A percentile compares a stretch with the other conserved stretches of the same genome.
Evolutionary conservation across 2,797 vertebrate species (phyloP).

Genomic region (Alcedo quadribrachys): DNA sequence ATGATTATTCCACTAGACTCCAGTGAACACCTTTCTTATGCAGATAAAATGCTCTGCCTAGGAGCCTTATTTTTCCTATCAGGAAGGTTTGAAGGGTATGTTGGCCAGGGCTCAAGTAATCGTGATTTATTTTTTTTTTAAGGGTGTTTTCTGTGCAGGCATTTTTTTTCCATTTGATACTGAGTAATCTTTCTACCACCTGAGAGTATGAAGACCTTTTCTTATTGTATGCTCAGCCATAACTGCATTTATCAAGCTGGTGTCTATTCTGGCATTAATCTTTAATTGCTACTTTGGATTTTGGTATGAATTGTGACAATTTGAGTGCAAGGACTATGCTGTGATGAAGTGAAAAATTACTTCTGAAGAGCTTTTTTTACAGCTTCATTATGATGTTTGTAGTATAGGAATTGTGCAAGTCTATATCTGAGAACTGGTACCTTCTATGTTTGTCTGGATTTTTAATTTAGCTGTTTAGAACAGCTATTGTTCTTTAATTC

Average conservation of each 20-base stretch:
- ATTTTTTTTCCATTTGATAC: background rate
- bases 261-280: background rate
- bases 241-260: background rate
- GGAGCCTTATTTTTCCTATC: constrained; percentile 4
- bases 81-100: background rate
- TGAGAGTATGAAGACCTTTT: background rate
- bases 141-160: background rate
- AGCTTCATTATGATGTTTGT: background rate
- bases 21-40: background rate
- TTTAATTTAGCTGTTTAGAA: background rate
- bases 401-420: background rate
- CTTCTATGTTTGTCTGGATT: background rate
- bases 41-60: background rate
- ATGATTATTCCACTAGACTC: constrained; percentile 7
- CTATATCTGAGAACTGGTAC: background rate
- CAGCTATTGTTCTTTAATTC: background rate
- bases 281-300: constrained; percentile 9
- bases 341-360: background rate
- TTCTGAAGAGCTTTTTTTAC: background rate
- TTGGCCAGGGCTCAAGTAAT: background rate
- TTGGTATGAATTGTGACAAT: background rate
- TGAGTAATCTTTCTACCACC: background rate
- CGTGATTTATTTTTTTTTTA: background rate
- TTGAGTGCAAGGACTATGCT: background rate
- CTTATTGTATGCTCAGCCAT: background rate